Base-by-base conservation (phyloP, 2,888 invertebrate genomes). In the Lycaena phlaeas region DNA sequence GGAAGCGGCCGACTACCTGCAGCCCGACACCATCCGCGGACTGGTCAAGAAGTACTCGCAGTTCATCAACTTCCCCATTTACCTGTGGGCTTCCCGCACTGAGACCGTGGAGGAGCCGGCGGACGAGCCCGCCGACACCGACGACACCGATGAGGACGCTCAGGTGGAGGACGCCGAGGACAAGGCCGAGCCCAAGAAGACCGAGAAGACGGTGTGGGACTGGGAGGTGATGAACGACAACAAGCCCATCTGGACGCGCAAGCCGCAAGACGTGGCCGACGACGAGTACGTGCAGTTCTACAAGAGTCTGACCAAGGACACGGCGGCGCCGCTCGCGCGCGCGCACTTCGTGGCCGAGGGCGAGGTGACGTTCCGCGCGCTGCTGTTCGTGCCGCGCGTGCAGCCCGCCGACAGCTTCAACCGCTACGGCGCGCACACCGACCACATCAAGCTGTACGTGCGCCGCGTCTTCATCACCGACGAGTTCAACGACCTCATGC, bases 401-500 rank as follows among this genome's bases (percentile, higher is more conserved):
- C 94, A 97, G 64, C 97, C 98, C 1, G 87, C 91, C 6, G 98
- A 99, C 70, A 92, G 92, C 58, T 98, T 99, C 88, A 96, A 96
- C 79, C 91, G 91, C 66, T 98, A 98, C 71, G 98, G 98, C 56
- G 94, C 96, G 52, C 94, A 94, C 67, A 91, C 92, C 3, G 97
- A 98, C 72, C 92, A 95, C 76, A 97, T 98, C 63, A 98, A 98
- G 87, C 87, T 99, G 47, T 99, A 96, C 77, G 99, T 99, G 41
- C 89, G 98, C 45, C 89, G 99, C 46, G 99, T 99, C 10, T 99
- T 99, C 86, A 99, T 99, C 79, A 98, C 98, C 5, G 98, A 99
- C 74, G 97, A 99, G 85, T 98, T 99, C 87, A 96, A 96, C 71
- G 98, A 99, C 68, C 96, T 99, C 92, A 95, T 99, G 93, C 98